phyloP scores from a whole-genome alignment of 2,797 vertebrate species.

The Craterocephalus amniculus region DNA sequence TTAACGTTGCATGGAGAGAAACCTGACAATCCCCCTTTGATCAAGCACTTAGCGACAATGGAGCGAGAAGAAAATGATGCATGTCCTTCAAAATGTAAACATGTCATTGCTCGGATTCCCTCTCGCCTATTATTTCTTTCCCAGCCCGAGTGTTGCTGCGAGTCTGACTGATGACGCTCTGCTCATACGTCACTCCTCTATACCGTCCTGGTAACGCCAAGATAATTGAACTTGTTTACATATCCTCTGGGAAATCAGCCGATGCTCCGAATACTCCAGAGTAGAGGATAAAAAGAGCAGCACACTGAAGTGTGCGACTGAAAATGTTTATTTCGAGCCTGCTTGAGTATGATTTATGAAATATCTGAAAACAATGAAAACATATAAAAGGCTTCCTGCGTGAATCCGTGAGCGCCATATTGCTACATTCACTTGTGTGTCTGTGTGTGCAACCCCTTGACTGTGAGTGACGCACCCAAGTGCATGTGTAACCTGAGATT shows the following conservation, averaged over 20 bases:
- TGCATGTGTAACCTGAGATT: slow-evolving; percentile 85
- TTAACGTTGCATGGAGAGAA: neutral
- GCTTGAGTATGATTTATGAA: slow-evolving; percentile 51
- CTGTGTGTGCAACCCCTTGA: slow-evolving; percentile 4
- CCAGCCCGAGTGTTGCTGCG: slow-evolving; percentile 34
- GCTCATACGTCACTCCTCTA: slow-evolving; percentile 68
- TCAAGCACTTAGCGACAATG: neutral
- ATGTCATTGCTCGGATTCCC: slow-evolving; percentile 29
- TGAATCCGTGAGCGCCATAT: slow-evolving; percentile 50
- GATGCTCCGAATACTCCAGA: slow-evolving; percentile 69
- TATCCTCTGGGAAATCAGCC: slow-evolving; percentile 81
- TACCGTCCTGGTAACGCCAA: slow-evolving; percentile 70
- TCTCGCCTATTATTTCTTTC: slow-evolving; percentile 44
- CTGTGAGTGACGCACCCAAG: slow-evolving; percentile 74
- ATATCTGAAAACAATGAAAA: slow-evolving; percentile 1
- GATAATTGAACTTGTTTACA: slow-evolving; percentile 83
- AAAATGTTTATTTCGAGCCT: slow-evolving; percentile 61
- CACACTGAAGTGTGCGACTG: slow-evolving; percentile 28
- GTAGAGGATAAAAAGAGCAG: slow-evolving; percentile 57
- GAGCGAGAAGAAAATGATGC: neutral
- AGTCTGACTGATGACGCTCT: slow-evolving; percentile 36
- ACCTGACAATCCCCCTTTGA: slow-evolving; percentile 1
- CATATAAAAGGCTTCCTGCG: slow-evolving; percentile 17
- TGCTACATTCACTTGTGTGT: slow-evolving; percentile 13
- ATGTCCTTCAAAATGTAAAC: slow-evolving; percentile 38